Percentiles rank a stretch among this genome's conserved stretches.
phyloP scores from a whole-genome alignment of 2,797 vertebrate species.

The Kryptopterus vitreolus region DNA sequence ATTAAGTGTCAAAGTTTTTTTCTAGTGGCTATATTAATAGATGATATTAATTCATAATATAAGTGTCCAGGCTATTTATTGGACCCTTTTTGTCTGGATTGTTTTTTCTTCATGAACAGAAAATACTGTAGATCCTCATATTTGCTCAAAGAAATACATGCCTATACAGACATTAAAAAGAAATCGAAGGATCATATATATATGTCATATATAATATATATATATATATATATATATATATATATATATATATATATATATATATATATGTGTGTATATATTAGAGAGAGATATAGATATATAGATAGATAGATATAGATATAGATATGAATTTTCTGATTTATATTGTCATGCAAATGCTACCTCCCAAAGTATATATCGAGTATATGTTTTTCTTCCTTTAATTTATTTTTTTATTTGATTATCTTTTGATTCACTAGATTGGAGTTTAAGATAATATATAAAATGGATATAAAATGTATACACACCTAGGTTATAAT shows the following conservation, averaged over 20 bases:
- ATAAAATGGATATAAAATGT: no score
- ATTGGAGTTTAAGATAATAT: background rate
- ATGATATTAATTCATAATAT: background rate
- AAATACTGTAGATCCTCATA: no score
- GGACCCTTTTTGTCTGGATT: background rate
- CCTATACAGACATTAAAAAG: background rate
- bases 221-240: no score
- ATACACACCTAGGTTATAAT: no score
- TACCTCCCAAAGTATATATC: slow-evolving; percentile 8
- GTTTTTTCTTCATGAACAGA: background rate
- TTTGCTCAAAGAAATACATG: background rate
- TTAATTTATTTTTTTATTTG: background rate
- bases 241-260: background rate
- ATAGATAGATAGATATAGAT: no score
- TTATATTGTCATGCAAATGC: background rate
- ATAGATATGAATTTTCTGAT: background rate
- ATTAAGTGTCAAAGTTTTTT: no score
- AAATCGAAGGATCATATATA: background rate
- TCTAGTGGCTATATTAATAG: background rate
- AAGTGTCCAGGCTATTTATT: background rate
- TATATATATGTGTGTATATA: no score
- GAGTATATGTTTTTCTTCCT: background rate
- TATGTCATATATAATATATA: background rate
- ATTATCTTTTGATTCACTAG: background rate
- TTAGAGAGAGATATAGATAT: no score